Evolutionary conservation across 2,113 vertebrate species (phyloP).

Genomic region (Sylvilagus bachmani): DNA sequence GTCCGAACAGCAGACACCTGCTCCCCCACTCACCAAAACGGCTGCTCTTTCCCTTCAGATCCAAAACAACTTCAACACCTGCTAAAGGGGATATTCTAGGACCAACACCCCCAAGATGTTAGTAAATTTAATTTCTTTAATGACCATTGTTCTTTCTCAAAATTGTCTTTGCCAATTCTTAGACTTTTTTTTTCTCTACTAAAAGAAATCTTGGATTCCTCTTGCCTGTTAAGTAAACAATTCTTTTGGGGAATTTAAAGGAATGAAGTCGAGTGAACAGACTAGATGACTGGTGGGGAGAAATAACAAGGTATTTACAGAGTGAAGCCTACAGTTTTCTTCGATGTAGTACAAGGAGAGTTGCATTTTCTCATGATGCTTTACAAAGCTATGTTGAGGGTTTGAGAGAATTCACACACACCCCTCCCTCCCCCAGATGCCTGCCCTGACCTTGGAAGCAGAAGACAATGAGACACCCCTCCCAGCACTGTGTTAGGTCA

Average conservation of each 20-base stretch:
- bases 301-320: not conserved
- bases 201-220: constrained; percentile 19
- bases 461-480: not conserved
- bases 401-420: not conserved
- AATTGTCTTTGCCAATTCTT: constrained; percentile 51
- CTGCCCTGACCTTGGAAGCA: not conserved
- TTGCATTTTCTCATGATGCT: not conserved
- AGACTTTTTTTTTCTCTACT: constrained; percentile 34
- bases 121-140: constrained; percentile 16
- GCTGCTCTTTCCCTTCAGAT: not conserved
- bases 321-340: constrained; percentile 17
- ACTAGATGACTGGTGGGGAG: not conserved
- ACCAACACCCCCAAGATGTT: not conserved
- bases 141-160: constrained; percentile 8
- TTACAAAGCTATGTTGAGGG: constrained; percentile 6
- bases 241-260: constrained; percentile 2
- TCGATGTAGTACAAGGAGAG: constrained; percentile 3
- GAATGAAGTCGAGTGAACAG: constrained; percentile 38
- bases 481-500: not conserved
- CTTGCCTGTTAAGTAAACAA: constrained; percentile 58
- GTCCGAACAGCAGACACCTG: constrained; percentile 12
- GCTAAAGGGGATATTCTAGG: not conserved
- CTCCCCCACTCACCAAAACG: not conserved
- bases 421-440: not conserved
- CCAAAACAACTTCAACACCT: constrained; percentile 26